Base-by-base conservation (phyloP, 2,113 vertebrate genomes). In the Nothobranchius furzeri region DNA sequence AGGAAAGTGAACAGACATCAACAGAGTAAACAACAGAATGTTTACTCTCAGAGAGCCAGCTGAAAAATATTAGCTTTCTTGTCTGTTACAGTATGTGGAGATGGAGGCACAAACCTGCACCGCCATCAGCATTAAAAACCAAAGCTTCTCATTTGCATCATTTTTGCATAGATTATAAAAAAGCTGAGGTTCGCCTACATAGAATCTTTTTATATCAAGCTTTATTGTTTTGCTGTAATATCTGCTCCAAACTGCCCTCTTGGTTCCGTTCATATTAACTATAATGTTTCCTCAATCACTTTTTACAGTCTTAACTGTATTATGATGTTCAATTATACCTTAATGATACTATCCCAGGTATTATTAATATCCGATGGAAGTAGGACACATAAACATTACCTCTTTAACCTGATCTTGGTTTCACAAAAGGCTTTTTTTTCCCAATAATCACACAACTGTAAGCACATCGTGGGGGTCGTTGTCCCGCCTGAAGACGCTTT, bases 61-160 rank as follows among this genome's bases (percentile, higher is more conserved):
- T 10, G 17, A 61, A 25, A 80, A 66, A 72, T 25, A 12, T 62
- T 60, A 56, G 25, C 60, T 63, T 74, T 68, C 62, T 15, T 73
- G 30, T 60, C 64, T 69, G 35, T 70, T 55, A 47, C 43, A 63
- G 57, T 60, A 51, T 9, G 37, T 17, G 53, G 46, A 72, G 65
- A 57, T 61, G 45, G 71, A 80, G 35, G 55, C 13, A 2, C 59
- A 64, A 66, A 79, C 51, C 51, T 70, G 58, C 59, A 56, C 68
- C 60, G 24, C 24, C 55, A 62, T 80, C 50, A 61, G 58, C 63
- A 48, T 74, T 59, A 64, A 74, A 59, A 73, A 56, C 70, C 50
- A 24, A 1, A 37, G 49, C 66, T 68, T 62, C 75, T 66, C 9
- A 82, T 79, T 78, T 73, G 12, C 68, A 82, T 70, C 4, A 71